A percentile compares a stretch with the other conserved stretches of the same genome.
phyloP scores from a whole-genome alignment of 2,113 vertebrate genomes.

The Ornithorhynchus anatinus region DNA sequence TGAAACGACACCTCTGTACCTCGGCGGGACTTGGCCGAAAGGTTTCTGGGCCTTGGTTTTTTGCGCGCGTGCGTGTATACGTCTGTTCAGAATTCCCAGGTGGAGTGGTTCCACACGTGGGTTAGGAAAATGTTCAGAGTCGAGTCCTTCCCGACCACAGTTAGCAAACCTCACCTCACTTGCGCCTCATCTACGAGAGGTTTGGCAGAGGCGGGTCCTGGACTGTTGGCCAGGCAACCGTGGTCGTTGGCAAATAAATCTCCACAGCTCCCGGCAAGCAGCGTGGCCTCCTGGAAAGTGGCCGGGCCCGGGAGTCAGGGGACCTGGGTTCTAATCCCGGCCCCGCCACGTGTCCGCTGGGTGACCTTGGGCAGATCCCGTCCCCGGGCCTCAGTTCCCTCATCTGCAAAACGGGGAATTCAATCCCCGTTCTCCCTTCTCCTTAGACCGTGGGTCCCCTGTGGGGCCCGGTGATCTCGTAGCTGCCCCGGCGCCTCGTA shows the following conservation, averaged over 20 bases:
- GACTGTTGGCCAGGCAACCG: conserved; percentile 49
- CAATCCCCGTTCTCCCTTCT: too few species aligned
- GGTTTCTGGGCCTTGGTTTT: conserved; percentile 14
- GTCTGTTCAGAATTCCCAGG: conserved; percentile 55
- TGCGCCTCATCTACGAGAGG: background rate
- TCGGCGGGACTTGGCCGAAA: conserved; percentile 28
- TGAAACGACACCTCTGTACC: conserved; percentile 22
- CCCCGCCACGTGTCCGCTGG: too few species aligned
- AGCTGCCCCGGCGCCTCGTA: too few species aligned
- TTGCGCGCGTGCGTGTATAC: conserved; percentile 20
- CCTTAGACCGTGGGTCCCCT: too few species aligned
- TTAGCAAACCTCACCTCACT: conserved; percentile 47
- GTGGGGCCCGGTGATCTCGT: too few species aligned
- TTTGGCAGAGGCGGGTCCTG: conserved; percentile 42
- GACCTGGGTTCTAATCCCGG: too few species aligned
- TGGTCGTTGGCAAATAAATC: conserved; percentile 56
- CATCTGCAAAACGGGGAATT: too few species aligned
- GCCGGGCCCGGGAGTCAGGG: too few species aligned
- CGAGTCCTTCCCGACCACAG: conserved; percentile 28
- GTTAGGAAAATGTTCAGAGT: conserved; percentile 43
- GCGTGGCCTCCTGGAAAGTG: too few species aligned
- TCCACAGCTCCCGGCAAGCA: background rate
- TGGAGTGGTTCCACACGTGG: conserved; percentile 22
- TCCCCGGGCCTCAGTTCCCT: too few species aligned
- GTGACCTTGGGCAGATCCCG: too few species aligned